Conservation (phyloP, 2,113 vertebrate species). For the Pollimyrus isidori region DNA sequence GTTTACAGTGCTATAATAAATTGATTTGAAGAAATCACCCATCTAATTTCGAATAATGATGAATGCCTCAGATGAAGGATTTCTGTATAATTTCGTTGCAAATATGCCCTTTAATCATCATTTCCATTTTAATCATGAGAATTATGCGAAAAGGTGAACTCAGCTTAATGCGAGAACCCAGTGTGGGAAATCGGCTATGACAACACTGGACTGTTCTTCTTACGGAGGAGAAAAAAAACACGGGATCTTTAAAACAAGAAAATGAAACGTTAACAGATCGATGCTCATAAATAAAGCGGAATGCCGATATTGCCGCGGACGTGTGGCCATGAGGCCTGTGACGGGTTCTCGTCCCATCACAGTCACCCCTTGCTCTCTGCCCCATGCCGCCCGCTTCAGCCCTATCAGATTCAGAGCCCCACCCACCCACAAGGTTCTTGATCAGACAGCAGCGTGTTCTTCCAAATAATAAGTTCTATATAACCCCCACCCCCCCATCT, state of each 20-base stretch:
- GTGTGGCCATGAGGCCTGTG: neutral
- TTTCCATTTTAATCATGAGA: neutral
- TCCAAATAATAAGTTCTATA: neutral
- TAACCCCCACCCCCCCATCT: neutral
- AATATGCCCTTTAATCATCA: neutral
- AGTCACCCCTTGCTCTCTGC: neutral
- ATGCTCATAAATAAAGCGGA: neutral
- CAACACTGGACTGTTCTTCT: neutral
- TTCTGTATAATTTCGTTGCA: neutral
- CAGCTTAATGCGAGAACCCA: neutral
- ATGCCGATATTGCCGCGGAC: neutral
- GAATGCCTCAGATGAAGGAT: neutral
- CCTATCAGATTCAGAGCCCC: neutral
- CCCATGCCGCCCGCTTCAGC: neutral
- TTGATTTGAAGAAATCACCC: neutral
- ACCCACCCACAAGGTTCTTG: neutral
- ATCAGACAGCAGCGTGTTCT: neutral
- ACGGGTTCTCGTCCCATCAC: neutral
- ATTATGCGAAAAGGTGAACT: neutral
- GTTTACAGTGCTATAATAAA: neutral
- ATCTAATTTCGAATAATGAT: neutral
- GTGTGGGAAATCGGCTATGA: neutral
- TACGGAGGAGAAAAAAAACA: neutral
- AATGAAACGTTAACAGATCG: neutral
- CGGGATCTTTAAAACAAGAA: neutral